phyloP scores from a whole-genome alignment of 2,113 vertebrate species.

The Nicator chloris region DNA sequence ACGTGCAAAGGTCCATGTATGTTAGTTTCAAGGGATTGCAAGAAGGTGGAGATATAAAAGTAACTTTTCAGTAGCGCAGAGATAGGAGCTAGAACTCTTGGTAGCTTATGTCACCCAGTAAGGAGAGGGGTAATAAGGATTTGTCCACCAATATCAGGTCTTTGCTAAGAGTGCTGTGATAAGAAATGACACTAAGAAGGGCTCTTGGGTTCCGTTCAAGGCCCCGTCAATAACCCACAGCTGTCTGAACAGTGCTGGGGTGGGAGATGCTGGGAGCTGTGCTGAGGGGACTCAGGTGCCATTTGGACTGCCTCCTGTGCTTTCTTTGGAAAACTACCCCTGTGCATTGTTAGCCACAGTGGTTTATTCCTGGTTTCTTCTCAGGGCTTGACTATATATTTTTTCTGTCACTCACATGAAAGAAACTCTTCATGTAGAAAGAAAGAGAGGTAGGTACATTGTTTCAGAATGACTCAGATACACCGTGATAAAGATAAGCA shows the following conservation, averaged over 20 bases:
- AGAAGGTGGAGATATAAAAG: background rate
- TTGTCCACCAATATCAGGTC: constrained; percentile 18
- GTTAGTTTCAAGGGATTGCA: background rate
- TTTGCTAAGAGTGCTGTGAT: constrained; percentile 30
- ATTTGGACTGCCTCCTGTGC: background rate
- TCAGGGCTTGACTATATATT: background rate
- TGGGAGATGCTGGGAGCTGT: background rate
- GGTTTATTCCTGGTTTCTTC: background rate
- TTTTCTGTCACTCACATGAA: background rate
- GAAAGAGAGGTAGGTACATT: background rate
- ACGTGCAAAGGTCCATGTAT: background rate
- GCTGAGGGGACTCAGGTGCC: background rate
- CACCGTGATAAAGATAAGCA: background rate
- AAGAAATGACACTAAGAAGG: constrained; percentile 18
- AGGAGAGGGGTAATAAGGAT: background rate
- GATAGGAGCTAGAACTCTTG: background rate
- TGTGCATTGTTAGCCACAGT: background rate
- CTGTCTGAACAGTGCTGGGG: constrained; percentile 4
- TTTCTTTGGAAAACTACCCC: background rate
- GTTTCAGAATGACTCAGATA: background rate
- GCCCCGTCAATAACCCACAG: constrained; percentile 45
- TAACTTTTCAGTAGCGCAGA: background rate
- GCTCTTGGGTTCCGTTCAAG: background rate
- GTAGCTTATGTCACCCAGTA: background rate
- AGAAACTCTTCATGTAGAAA: background rate